phyloP scores from a whole-genome alignment of 2,888 invertebrate species.

The Sinhomidia bicolor region DNA sequence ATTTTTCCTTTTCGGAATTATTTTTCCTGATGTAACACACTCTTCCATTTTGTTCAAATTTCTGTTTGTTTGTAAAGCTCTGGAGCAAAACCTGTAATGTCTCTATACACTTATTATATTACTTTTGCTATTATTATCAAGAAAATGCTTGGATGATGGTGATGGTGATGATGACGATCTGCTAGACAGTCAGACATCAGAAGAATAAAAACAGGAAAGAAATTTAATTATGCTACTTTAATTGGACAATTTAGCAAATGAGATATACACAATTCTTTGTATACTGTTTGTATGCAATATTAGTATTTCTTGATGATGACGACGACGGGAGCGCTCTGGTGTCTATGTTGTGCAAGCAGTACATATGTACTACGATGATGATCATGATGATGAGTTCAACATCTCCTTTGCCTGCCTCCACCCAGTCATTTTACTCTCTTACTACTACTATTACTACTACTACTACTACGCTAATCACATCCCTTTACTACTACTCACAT shows the following conservation, averaged over 20 bases:
- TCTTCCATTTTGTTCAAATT: neutral
- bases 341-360: neutral
- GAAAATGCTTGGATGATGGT: neutral
- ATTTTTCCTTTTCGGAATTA: neutral
- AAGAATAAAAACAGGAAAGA: slow-evolving; percentile 40
- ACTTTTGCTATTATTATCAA: neutral
- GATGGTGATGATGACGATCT: slow-evolving; percentile 24
- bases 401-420: neutral
- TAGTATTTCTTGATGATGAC: slow-evolving; percentile 45
- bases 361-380: neutral
- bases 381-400: neutral
- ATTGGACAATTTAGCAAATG: slow-evolving; percentile 68
- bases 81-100: neutral
- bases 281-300: slow-evolving; percentile 25
- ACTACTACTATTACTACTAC: neutral
- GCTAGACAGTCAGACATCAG: neutral
- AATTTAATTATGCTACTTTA: slow-evolving; percentile 71
- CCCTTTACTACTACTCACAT: neutral
- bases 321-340: neutral
- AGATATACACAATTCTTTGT: slow-evolving; percentile 40
- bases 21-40: neutral
- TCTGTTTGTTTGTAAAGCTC: neutral
- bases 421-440: neutral
- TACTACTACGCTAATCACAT: neutral
- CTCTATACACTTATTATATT: neutral